Base-by-base conservation (phyloP, 1,140 invertebrate species). In the Cyphomyrmex costatus region DNA sequence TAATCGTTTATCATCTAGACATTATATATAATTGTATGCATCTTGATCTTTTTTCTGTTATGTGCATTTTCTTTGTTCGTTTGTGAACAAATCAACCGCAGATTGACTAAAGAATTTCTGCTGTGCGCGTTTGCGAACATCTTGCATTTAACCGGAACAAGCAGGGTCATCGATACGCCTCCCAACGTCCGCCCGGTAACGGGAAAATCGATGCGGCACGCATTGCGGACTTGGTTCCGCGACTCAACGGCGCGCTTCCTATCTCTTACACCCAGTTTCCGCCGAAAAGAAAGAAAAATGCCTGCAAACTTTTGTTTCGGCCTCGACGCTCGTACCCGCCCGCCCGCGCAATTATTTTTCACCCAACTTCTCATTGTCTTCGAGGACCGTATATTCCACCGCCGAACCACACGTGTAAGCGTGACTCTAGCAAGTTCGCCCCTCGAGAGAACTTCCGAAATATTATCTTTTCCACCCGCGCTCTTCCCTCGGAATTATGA, bases 261-360 rank as follows among this genome's bases (percentile, higher is more conserved):
- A 80, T 88, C 83, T 78, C 74, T 89, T 88, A 86, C 83, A 80
- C 88, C 82, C 61, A 88, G 70, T 89, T 89, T 89, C 76, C 74
- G 61, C 42, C 49, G 63, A 86, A 61, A 68, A 73, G 77, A 49
- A 58, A 82, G 87, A 89, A 82, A 89, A 88, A 86, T 71, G 78
- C 85, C 77, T 36, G 24, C 16, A 58, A 89, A 82, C 76, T 89
- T 89, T 89, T 63, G 83, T 85, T 70, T 56, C 51, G 49, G n/a
- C 65, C 65, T 58, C 61, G 46, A 60, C 53, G 33, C 21, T 24
- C 61, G 30, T 65, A 10, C 63, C 36, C 33, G 73, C 58, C 51
- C 51, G 24, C 51, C 46, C 30, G 27, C 46, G 83, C 87, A 85
- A 89, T 86, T 86, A 89, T 89, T 83, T 83, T 83, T 89, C 87